A percentile compares a stretch with the other conserved stretches of the same genome.
Evolutionary conservation across 2,888 invertebrate genomes (phyloP).

Genomic region (Xestia sexstrigata): DNA sequence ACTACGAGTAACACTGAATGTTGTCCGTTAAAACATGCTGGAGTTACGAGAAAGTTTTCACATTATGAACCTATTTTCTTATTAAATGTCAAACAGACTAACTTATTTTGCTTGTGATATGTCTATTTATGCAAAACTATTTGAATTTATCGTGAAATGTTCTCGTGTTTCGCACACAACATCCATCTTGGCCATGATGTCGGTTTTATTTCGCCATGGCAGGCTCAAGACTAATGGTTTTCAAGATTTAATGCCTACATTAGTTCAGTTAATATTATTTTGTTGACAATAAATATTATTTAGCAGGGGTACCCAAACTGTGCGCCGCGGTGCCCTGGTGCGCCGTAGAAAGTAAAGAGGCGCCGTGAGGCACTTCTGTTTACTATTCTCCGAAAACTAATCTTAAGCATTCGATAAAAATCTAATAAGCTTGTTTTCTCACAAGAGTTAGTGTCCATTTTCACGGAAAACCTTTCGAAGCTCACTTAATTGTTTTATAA

Average conservation of each 20-base stretch:
- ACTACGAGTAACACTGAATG: not conserved
- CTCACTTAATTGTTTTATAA: no score
- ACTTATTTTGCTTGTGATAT: constrained; percentile 11
- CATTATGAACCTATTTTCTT: not conserved
- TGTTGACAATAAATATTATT: not conserved
- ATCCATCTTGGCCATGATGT: constrained; percentile 38
- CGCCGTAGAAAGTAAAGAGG: no score
- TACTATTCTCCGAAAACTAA: no score
- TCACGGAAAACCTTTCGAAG: no score
- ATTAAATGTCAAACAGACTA: constrained; percentile 4
- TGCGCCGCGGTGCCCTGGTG: no score
- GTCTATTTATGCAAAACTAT: constrained; percentile 23
- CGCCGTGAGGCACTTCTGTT: no score
- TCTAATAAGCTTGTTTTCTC: no score
- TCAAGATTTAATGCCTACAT: not conserved
- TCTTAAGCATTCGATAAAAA: no score
- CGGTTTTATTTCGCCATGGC: constrained; percentile 11
- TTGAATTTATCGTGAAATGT: constrained; percentile 11
- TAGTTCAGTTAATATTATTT: not conserved
- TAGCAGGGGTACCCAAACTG: no score
- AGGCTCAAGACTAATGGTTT: not conserved
- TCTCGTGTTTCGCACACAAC: constrained; percentile 17
- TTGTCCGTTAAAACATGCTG: not conserved
- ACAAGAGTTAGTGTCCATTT: no score
- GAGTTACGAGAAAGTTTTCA: not conserved